phyloP scores from a whole-genome alignment of 2,113 vertebrate species.

The Scytalopus superciliaris region DNA sequence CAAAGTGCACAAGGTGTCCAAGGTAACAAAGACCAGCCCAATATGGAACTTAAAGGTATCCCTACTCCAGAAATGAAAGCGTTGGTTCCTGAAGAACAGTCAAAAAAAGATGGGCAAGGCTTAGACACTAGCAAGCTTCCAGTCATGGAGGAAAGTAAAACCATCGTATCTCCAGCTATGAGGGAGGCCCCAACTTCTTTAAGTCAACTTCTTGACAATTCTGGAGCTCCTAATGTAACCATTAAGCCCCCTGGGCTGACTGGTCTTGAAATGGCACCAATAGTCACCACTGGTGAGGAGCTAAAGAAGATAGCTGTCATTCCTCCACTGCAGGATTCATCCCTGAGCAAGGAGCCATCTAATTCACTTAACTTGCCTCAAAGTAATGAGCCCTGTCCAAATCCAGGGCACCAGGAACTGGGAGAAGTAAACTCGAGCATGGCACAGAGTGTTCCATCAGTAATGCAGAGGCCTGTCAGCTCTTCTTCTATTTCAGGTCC shows the following conservation, averaged over 20 bases:
- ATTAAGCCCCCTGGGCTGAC: conserved; percentile 77
- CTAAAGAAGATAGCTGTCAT: conserved; percentile 73
- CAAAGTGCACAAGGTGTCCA: conserved; percentile 70
- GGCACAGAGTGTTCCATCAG: conserved; percentile 78
- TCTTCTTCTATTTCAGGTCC: conserved; percentile 80
- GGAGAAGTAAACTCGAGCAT: conserved; percentile 75
- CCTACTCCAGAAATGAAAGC: conserved; percentile 81
- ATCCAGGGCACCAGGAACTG: conserved; percentile 68
- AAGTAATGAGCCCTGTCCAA: conserved; percentile 66
- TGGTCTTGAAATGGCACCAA: conserved; percentile 62
- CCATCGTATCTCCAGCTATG: conserved; percentile 78
- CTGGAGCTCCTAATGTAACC: conserved; percentile 79
- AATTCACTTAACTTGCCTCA: conserved; percentile 67
- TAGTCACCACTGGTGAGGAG: conserved; percentile 69
- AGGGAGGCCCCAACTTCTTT: conserved; percentile 89
- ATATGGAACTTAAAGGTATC: conserved; percentile 76
- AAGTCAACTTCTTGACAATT: conserved; percentile 93
- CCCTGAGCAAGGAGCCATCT: conserved; percentile 68
- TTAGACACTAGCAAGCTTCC: conserved; percentile 69
- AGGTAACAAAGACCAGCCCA: conserved; percentile 80
- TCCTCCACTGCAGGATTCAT: conserved; percentile 68
- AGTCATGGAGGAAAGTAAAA: conserved; percentile 77
- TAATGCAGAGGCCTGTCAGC: conserved; percentile 84
- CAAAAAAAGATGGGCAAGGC: conserved; percentile 72
- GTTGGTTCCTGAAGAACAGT: conserved; percentile 76